These are phyloP conservation scores for Diplolepis rosae DNA, from an alignment of 2,888 invertebrate species.

Conservation along the genomic window DNA sequence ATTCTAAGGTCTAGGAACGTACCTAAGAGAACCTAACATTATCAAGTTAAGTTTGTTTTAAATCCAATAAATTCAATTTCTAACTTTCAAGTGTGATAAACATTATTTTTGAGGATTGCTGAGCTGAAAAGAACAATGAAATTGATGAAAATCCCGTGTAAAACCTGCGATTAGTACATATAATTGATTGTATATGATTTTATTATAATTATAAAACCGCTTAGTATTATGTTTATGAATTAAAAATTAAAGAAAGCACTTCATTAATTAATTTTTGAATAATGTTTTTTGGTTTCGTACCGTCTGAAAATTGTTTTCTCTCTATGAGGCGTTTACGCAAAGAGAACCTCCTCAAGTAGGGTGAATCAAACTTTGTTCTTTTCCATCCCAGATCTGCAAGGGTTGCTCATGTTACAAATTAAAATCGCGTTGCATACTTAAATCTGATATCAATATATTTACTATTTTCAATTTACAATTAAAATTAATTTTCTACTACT, in stretches of 20 bases:
- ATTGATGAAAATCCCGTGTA: not conserved
- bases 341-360: constrained; percentile 66
- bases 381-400: constrained; percentile 69
- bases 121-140: constrained; percentile 10
- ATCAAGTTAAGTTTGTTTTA: no score
- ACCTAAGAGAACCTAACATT: no score
- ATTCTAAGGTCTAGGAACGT: not conserved
- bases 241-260: constrained; percentile 7
- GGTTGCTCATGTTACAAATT: constrained; percentile 39
- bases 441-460: not conserved
- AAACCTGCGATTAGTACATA: constrained; percentile 37
- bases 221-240: not conserved
- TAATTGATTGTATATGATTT: constrained; percentile 48
- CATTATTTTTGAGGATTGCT: not conserved
- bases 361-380: constrained; percentile 70
- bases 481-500: no score
- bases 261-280: constrained; percentile 33
- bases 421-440: not conserved
- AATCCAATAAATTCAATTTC: no score
- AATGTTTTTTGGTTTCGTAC: constrained; percentile 57
- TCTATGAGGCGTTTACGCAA: constrained; percentile 67
- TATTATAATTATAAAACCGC: constrained; percentile 28
- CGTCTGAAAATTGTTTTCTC: constrained; percentile 68
- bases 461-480: no score
- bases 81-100: not conserved